A percentile compares a stretch with the other conserved stretches of the same genome.
Evolutionary conservation across 2,113 vertebrate species (phyloP).

Genomic region (Equus przewalskii): DNA sequence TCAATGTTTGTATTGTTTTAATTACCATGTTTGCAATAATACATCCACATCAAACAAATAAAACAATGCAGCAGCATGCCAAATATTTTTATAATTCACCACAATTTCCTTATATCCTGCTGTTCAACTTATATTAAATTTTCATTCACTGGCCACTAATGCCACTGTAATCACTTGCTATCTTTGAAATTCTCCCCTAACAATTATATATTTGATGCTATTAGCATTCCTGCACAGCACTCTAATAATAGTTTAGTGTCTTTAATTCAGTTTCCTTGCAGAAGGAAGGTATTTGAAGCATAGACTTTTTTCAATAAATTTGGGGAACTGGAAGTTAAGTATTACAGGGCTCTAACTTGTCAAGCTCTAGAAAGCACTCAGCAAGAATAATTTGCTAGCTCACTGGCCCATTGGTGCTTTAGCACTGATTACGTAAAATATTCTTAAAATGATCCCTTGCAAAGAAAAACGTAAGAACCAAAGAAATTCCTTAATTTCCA

Average conservation of each 20-base stretch:
- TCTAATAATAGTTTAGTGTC: slow-evolving; percentile 65
- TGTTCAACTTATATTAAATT: slow-evolving; percentile 80
- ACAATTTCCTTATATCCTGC: slow-evolving; percentile 74
- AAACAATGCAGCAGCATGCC: slow-evolving; percentile 61
- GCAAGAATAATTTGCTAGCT: slow-evolving; percentile 36
- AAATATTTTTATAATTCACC: slow-evolving; percentile 80
- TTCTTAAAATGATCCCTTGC: neutral
- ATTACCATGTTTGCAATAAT: slow-evolving; percentile 81
- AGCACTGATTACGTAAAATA: neutral
- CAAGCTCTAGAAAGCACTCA: neutral
- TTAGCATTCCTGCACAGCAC: slow-evolving; percentile 71
- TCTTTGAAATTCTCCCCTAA: slow-evolving; percentile 78
- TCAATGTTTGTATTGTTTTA: slow-evolving; percentile 76
- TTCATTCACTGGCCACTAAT: slow-evolving; percentile 73
- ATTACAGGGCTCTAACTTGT: neutral
- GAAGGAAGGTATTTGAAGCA: slow-evolving; percentile 44
- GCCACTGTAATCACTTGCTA: slow-evolving; percentile 69
- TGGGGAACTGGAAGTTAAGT: slow-evolving; percentile 42
- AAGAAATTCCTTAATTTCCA: neutral
- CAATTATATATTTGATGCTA: slow-evolving; percentile 75
- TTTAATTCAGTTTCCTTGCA: slow-evolving; percentile 80
- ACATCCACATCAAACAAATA: slow-evolving; percentile 66
- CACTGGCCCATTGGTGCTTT: neutral
- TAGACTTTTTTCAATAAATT: slow-evolving; percentile 70
- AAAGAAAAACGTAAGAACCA: neutral